phyloP scores from a whole-genome alignment of 2,797 vertebrate species.

The Ceryle rudis region DNA sequence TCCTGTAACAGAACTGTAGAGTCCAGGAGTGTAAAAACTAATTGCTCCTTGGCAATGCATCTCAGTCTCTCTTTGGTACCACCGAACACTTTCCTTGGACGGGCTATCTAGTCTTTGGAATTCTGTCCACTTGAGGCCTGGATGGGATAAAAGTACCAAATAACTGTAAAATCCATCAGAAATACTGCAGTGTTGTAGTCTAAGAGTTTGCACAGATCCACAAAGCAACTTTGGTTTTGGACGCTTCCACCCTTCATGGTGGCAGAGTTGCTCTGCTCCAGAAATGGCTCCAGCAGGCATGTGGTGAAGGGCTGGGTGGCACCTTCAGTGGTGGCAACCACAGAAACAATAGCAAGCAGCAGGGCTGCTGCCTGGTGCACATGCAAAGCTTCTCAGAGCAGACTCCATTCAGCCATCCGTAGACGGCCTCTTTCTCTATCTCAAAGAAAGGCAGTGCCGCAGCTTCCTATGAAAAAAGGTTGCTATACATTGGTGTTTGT shows the following conservation, averaged over 20 bases:
- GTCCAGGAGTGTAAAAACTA: not conserved
- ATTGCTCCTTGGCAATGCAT: not conserved
- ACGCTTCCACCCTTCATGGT: not conserved
- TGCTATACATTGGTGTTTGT: not conserved
- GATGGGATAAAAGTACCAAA: not conserved
- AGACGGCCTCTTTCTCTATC: not conserved
- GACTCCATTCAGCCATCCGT: rapidly evolving
- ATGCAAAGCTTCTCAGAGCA: not conserved
- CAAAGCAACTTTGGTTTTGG: not conserved
- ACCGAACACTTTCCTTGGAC: not conserved
- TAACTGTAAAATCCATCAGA: not conserved
- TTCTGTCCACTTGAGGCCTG: not conserved
- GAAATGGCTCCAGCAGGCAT: not conserved
- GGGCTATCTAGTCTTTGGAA: not conserved
- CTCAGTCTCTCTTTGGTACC: not conserved
- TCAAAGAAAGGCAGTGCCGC: not conserved
- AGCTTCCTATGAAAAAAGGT: not conserved
- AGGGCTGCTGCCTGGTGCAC: not conserved
- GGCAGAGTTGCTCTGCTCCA: not conserved
- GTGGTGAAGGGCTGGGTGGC: not conserved
- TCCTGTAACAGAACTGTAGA: not conserved
- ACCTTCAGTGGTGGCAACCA: rapidly evolving
- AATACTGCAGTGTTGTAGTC: not conserved
- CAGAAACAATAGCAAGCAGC: not conserved
- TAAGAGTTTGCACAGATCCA: not conserved